Percentiles rank a stretch among this genome's conserved stretches.
Conservation (phyloP, 2,888 invertebrate species). For the Cataglyphis livida region DNA sequence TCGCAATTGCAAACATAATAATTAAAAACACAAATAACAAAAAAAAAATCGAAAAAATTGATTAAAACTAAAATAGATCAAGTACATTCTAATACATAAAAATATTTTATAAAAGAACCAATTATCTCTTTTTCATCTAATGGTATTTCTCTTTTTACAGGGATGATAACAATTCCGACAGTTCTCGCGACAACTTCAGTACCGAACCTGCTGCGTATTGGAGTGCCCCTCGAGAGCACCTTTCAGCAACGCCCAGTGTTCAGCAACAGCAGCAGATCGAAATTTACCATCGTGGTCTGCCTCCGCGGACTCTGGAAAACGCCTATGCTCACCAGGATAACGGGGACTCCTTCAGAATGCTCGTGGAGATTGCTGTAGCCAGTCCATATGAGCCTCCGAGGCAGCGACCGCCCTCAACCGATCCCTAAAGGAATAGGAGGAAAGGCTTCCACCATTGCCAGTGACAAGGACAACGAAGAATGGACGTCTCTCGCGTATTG, state of each 20-base stretch:
- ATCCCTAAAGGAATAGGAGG: neutral
- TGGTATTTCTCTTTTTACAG: neutral
- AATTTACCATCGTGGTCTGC: neutral
- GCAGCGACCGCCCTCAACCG: neutral
- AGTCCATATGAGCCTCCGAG: neutral
- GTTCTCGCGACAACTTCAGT: neutral
- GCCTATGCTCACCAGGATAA: neutral
- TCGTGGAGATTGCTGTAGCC: conserved; percentile 8
- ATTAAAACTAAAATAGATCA: neutral
- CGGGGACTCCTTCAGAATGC: neutral
- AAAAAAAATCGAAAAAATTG: neutral
- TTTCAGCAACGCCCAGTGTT: conserved; percentile 75
- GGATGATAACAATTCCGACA: neutral
- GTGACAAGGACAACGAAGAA: conserved; percentile 1
- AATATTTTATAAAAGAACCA: neutral
- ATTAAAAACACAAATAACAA: neutral
- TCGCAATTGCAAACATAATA: neutral
- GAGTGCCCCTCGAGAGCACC: conserved; percentile 82
- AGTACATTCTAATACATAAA: neutral
- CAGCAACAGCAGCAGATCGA: conserved; percentile 61
- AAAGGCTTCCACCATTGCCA: neutral
- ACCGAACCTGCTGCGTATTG: conserved; percentile 79
- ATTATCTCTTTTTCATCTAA: neutral
- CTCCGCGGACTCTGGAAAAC: neutral
- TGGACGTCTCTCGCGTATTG: neutral